phyloP scores from a whole-genome alignment of 2,888 invertebrate species.

The Spodoptera picta region DNA sequence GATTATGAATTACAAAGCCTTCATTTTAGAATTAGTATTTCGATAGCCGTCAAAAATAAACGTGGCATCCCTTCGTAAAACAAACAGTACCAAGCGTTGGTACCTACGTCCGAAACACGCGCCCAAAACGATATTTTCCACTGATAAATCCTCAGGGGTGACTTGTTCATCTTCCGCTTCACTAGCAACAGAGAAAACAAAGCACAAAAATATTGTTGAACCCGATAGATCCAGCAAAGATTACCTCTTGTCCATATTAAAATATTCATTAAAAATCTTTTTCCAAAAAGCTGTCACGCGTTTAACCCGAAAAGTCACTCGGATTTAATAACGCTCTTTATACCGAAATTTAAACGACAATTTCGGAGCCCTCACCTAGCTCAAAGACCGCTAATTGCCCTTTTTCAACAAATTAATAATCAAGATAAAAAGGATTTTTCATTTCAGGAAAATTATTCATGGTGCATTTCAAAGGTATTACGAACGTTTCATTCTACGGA shows the following conservation, averaged over 20 bases:
- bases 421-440: conserved; percentile 45
- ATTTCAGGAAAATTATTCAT: conserved; percentile 27
- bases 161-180: conserved; percentile 67
- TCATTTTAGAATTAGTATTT: conserved; percentile 21
- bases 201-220: conserved; percentile 53
- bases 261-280: conserved; percentile 71
- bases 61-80: conserved; percentile 29
- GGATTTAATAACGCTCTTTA: conserved; percentile 72
- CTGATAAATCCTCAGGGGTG: conserved; percentile 63
- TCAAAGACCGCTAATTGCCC: conserved; percentile 71
- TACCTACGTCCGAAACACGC: conserved; percentile 32
- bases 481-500: conserved; percentile 4
- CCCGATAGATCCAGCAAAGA: conserved; percentile 56
- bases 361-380: conserved; percentile 68
- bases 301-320: conserved; percentile 70
- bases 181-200: conserved; percentile 60
- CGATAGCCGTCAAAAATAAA: conserved; percentile 22
- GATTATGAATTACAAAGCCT: conserved; percentile 9
- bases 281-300: conserved; percentile 62
- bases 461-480: conserved; percentile 32
- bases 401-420: conserved; percentile 68
- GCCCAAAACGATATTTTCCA: conserved; percentile 59
- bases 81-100: conserved; percentile 2
- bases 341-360: conserved; percentile 73
- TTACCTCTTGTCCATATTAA: conserved; percentile 62